Percentiles rank a stretch among this genome's conserved stretches.
These are phyloP conservation scores for Sardinella longiceps DNA, from an alignment of 2,797 vertebrate genomes.

Conservation along the genomic window DNA sequence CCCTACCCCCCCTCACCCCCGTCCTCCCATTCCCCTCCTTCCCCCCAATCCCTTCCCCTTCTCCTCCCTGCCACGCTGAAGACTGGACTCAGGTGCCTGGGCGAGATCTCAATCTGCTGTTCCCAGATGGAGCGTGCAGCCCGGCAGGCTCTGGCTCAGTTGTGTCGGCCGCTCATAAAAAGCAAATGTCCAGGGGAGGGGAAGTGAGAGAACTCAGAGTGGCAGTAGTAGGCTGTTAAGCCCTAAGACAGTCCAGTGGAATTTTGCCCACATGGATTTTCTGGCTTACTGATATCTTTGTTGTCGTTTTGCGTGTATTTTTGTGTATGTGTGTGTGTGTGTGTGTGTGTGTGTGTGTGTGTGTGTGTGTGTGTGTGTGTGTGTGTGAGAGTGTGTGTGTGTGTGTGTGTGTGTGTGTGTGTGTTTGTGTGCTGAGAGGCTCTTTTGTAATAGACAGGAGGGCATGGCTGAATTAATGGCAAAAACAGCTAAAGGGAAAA, in stretches of 20 bases:
- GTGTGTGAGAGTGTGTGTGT: too few species aligned
- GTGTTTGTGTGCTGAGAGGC: too few species aligned
- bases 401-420: too few species aligned
- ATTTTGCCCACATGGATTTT: neutral
- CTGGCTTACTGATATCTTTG: neutral
- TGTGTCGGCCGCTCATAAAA: neutral
- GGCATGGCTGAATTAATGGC: neutral
- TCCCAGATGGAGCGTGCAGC: neutral
- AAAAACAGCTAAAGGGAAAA: neutral
- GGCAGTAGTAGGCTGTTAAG: neutral
- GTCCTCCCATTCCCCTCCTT: neutral
- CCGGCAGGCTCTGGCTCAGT: neutral
- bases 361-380: too few species aligned
- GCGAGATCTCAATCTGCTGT: neutral
- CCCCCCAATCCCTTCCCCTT: neutral
- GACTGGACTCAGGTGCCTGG: slow-evolving; percentile 12
- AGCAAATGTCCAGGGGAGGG: neutral
- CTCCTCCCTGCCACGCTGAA: neutral
- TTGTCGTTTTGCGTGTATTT: neutral
- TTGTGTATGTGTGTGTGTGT: too few species aligned
- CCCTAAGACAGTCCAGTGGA: neutral
- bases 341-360: too few species aligned
- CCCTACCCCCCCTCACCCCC: neutral
- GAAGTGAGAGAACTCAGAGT: neutral
- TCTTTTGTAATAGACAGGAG: too few species aligned